Evolutionary conservation across 2,888 invertebrate genomes (phyloP).

Genomic region (Leuctra nigra): DNA sequence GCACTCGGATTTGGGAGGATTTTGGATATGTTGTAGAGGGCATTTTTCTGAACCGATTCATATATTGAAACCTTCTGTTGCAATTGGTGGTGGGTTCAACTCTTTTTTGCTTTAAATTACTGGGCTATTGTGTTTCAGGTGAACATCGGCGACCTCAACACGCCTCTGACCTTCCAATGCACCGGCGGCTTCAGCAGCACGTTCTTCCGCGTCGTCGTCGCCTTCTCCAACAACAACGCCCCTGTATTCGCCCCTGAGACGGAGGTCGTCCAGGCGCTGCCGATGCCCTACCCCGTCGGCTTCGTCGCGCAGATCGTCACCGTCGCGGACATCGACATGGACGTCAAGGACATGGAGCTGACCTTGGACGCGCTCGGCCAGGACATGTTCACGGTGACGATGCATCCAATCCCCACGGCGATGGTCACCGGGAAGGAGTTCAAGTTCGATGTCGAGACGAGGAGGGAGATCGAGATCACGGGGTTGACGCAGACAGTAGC

Average conservation of each 20-base stretch:
- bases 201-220: conserved; percentile 32
- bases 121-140: too few species aligned
- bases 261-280: conserved; percentile 40
- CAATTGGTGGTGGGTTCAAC: too few species aligned
- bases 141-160: conserved; percentile 35
- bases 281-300: conserved; percentile 45
- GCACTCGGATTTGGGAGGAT: too few species aligned
- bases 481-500: too few species aligned
- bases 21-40: too few species aligned
- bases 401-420: background rate
- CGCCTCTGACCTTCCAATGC: conserved; percentile 27
- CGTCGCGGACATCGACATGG: conserved; percentile 48
- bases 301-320: conserved; percentile 42
- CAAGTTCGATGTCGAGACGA: background rate
- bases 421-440: background rate
- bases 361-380: background rate
- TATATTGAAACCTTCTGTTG: too few species aligned
- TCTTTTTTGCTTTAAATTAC: too few species aligned
- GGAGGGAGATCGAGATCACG: too few species aligned
- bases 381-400: background rate
- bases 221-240: conserved; percentile 46
- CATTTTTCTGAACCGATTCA: too few species aligned
- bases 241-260: conserved; percentile 40
- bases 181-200: background rate
- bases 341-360: conserved; percentile 38